A percentile compares a stretch with the other conserved stretches of the same genome.
Conservation (phyloP, 2,888 invertebrate species). For the Dynastes tityus region DNA sequence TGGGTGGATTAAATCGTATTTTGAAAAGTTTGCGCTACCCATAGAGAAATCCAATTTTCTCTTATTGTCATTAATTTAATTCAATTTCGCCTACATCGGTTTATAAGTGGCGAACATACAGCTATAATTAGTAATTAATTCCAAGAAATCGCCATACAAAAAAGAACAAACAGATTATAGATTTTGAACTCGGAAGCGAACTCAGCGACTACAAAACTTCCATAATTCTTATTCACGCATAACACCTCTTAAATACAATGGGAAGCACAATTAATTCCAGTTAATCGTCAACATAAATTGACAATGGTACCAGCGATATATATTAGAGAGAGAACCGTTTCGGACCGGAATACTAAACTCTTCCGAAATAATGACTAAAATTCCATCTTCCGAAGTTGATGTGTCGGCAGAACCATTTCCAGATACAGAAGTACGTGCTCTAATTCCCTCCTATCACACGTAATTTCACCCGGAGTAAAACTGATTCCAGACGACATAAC, state of each 20-base stretch:
- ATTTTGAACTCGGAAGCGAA: not conserved
- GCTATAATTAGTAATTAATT: not conserved
- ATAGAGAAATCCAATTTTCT: too few relatives aligned
- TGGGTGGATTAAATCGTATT: too few relatives aligned
- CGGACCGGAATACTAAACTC: slow-evolving; percentile 40
- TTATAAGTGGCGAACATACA: not conserved
- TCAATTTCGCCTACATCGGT: too few relatives aligned
- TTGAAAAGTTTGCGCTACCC: too few relatives aligned
- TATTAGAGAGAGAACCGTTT: slow-evolving; percentile 16
- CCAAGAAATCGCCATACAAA: not conserved
- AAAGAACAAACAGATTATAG: not conserved
- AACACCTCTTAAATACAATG: not conserved
- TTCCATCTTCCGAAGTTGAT: slow-evolving; percentile 39
- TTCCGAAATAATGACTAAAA: slow-evolving; percentile 43
- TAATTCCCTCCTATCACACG: slow-evolving; percentile 25
- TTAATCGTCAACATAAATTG: slow-evolving; percentile 16
- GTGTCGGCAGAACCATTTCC: slow-evolving; percentile 30
- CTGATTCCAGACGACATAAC: slow-evolving; percentile 22
- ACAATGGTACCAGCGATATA: slow-evolving; percentile 23
- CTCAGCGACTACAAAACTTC: not conserved
- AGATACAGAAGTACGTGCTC: slow-evolving; percentile 38
- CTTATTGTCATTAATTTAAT: too few relatives aligned
- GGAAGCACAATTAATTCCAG: slow-evolving; percentile 11
- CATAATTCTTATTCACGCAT: not conserved
- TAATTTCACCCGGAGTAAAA: slow-evolving; percentile 27